Conservation (phyloP, 2,888 invertebrate species). For the Himalopsyche tibetana region DNA sequence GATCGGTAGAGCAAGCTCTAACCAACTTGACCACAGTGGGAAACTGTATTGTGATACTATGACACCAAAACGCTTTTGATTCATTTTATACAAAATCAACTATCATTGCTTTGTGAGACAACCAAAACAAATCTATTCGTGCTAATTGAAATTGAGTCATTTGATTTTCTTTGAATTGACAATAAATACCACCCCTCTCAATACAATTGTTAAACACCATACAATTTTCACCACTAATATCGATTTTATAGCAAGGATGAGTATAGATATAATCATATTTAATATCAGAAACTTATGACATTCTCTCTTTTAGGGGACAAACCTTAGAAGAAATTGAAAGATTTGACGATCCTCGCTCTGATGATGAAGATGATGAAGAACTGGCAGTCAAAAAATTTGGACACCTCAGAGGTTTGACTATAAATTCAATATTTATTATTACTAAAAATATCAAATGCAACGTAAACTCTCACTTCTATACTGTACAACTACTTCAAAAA, state of each 20-base stretch:
- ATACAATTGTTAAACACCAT: not conserved
- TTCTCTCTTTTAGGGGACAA: slow-evolving; percentile 80
- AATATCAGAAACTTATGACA: too few relatives aligned
- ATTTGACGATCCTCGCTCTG: slow-evolving; percentile 90
- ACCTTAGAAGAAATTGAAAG: slow-evolving; percentile 93
- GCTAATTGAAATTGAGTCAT: not conserved
- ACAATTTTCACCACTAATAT: not conserved
- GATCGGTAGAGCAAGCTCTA: too few relatives aligned
- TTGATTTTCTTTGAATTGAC: too few relatives aligned
- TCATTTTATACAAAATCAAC: too few relatives aligned
- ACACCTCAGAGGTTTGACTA: slow-evolving; percentile 76
- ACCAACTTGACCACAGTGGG: too few relatives aligned
- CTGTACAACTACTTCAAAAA: too few relatives aligned
- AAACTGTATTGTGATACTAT: too few relatives aligned
- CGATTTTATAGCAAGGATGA: not conserved
- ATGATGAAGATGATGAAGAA: slow-evolving; percentile 86
- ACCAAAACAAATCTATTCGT: not conserved
- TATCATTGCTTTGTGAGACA: too few relatives aligned
- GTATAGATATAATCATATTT: slow-evolving; percentile 9
- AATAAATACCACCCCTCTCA: not conserved
- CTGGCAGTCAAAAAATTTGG: slow-evolving; percentile 77
- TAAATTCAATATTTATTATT: not conserved
- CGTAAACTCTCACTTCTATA: too few relatives aligned
- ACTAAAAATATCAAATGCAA: too few relatives aligned
- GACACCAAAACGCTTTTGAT: too few relatives aligned